These are phyloP conservation scores for Elephas maximus DNA, from an alignment of 2,113 vertebrate species.

Conservation along the genomic window DNA sequence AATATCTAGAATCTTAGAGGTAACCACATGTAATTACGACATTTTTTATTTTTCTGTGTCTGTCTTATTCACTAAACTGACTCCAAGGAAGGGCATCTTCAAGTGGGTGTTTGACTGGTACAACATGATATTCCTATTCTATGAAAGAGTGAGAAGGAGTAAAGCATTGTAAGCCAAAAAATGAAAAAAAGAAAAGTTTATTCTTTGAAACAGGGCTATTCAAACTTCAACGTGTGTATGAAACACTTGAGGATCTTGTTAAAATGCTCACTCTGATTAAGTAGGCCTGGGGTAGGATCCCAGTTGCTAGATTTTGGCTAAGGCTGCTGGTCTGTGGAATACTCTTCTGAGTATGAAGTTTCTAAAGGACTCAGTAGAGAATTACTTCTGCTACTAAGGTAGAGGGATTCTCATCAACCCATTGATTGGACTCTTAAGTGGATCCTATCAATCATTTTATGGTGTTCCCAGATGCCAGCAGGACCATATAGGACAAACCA, in stretches of 20 bases:
- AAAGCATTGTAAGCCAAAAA: not conserved
- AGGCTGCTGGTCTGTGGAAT: not conserved
- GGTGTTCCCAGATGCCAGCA: not conserved
- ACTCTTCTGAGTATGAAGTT: not conserved
- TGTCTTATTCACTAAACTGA: not conserved
- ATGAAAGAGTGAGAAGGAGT: not conserved
- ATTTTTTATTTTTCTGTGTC: not conserved
- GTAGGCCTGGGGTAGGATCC: not conserved
- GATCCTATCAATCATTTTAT: slow-evolving; percentile 27
- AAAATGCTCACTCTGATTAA: slow-evolving; percentile 49
- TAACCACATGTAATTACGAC: not conserved
- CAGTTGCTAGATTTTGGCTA: not conserved
- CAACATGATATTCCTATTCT: slow-evolving; percentile 1
- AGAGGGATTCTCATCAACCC: slow-evolving; percentile 25
- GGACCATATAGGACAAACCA: slow-evolving; percentile 2
- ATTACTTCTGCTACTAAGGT: slow-evolving; percentile 27
- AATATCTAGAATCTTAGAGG: slow-evolving; percentile 10
- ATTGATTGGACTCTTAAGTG: not conserved
- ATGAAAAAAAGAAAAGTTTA: not conserved
- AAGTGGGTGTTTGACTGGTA: not conserved
- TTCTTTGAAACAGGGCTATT: not conserved
- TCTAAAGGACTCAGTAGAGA: slow-evolving; percentile 26
- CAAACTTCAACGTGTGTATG: not conserved
- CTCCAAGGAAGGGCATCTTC: not conserved
- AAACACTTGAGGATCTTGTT: not conserved